Conservation (phyloP, 2,888 invertebrate genomes). For the Abrostola tripartita region DNA sequence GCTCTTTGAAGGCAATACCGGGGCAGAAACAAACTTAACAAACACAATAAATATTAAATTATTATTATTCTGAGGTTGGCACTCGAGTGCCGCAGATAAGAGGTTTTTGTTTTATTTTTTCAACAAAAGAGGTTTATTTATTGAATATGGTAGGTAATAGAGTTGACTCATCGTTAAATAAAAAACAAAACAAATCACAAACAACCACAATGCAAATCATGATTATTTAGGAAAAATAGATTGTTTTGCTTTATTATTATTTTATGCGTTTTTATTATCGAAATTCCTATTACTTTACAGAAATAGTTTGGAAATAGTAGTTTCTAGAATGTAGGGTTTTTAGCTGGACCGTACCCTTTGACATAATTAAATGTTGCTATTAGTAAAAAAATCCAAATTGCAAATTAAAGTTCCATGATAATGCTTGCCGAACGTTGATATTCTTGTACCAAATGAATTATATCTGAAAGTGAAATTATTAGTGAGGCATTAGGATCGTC, state of each 20-base stretch:
- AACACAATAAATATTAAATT: no score
- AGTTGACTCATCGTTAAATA: no score
- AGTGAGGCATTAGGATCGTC: conserved; percentile 27
- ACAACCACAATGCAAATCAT: no score
- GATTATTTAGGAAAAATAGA: neutral
- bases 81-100: no score
- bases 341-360: neutral
- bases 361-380: conserved; percentile 40
- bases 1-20: no score
- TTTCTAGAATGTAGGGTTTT: conserved; percentile 33
- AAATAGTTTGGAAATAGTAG: conserved; percentile 18
- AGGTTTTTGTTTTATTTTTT: no score
- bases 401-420: conserved; percentile 23
- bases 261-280: neutral
- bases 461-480: conserved; percentile 45
- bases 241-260: neutral
- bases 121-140: no score
- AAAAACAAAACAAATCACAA: no score
- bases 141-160: no score
- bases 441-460: conserved; percentile 36
- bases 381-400: conserved; percentile 32
- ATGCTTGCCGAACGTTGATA: conserved; percentile 28
- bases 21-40: no score
- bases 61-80: no score
- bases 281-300: neutral